Evolutionary conservation across 2,113 vertebrate genomes (phyloP).

Genomic region (Elaphurus davidianus): DNA sequence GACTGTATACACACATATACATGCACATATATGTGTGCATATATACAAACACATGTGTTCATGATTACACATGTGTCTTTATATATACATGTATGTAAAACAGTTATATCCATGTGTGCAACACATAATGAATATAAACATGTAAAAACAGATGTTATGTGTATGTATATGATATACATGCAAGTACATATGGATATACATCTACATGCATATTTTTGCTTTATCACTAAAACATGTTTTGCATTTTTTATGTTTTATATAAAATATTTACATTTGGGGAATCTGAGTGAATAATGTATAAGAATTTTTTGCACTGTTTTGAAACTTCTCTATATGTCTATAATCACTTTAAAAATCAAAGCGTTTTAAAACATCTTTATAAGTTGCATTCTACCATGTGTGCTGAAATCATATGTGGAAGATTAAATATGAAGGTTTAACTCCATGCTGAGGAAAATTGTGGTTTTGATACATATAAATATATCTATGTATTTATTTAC

Average conservation of each 20-base stretch:
- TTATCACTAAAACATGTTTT: not conserved
- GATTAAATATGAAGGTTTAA: not conserved
- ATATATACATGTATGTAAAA: not conserved
- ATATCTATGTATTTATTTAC: no score
- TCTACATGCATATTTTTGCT: not conserved
- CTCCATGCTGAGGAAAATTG: not conserved
- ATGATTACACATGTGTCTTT: not conserved
- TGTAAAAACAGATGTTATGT: no score
- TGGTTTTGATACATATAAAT: not conserved
- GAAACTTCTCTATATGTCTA: not conserved
- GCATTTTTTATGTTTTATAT: not conserved
- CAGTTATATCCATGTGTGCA: not conserved
- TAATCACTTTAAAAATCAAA: not conserved
- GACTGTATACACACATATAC: not conserved
- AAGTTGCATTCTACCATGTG: not conserved
- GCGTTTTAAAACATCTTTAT: not conserved
- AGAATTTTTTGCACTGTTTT: not conserved
- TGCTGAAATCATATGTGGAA: not conserved
- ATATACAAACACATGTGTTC: rapidly evolving
- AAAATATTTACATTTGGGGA: not conserved
- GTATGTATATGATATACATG: not conserved
- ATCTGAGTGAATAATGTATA: not conserved
- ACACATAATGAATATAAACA: not conserved
- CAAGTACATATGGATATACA: not conserved
- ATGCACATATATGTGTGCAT: no score